These are phyloP conservation scores for Hydra vulgaris DNA, from an alignment of 30 jellyfish, hydroid and myxozoan genomes.

Conservation along the genomic window DNA sequence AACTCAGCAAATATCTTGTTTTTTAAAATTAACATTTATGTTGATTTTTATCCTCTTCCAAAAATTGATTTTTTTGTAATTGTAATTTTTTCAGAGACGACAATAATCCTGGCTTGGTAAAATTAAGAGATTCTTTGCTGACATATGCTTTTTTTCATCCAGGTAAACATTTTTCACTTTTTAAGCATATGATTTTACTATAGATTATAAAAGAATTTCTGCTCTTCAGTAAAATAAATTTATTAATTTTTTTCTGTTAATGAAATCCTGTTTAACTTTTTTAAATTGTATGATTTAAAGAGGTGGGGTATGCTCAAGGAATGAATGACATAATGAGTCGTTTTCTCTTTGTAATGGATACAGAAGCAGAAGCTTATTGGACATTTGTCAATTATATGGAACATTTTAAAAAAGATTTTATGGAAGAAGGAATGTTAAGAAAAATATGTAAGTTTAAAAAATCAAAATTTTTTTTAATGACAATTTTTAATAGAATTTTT, in stretches of 20 bases:
- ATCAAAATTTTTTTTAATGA: neutral
- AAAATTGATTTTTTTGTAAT: neutral
- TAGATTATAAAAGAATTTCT: no score
- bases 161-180: constrained; percentile 26
- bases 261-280: neutral
- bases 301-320: constrained; percentile 95
- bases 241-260: neutral
- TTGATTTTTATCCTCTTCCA: no score
- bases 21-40: no score
- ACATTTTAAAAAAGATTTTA: constrained; percentile 70
- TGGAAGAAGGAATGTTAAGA: constrained; percentile 90
- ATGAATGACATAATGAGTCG: constrained; percentile 95
- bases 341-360: constrained; percentile 74
- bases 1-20: no score
- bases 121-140: constrained; percentile 72
- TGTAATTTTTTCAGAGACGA: constrained; percentile 39
- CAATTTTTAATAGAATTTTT: no score
- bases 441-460: constrained; percentile 50
- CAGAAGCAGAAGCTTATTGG: constrained; percentile 92
- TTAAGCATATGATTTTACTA: no score
- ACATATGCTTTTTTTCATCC: constrained; percentile 85
- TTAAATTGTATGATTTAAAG: constrained; percentile 5
- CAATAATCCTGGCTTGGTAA: constrained; percentile 53
- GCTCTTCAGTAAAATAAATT: neutral
- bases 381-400: constrained; percentile 85